Conservation (phyloP, 2,113 vertebrate species). For the Erpornis zantholeuca region DNA sequence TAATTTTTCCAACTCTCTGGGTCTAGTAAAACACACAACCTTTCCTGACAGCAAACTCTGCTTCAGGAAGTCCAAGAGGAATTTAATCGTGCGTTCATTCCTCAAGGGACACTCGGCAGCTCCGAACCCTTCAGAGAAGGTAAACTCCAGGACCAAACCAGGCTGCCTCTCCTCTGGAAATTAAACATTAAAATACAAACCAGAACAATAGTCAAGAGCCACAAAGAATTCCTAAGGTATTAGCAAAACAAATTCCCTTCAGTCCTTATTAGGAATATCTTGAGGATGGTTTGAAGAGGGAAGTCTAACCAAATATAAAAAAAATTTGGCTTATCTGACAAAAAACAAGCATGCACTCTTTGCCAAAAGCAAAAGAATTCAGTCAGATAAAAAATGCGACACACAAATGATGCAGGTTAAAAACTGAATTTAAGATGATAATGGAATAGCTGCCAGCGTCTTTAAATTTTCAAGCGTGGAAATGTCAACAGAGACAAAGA, state of each 20-base stretch:
- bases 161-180: neutral
- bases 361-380: conserved; percentile 48
- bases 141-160: neutral
- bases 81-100: neutral
- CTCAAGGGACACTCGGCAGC: neutral
- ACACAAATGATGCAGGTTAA: conserved; percentile 44
- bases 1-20: neutral
- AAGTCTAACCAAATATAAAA: conserved; percentile 49
- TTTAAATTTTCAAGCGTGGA: conserved; percentile 40
- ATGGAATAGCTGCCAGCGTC: conserved; percentile 32
- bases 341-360: neutral
- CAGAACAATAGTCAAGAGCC: conserved; percentile 42
- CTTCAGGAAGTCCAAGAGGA: neutral
- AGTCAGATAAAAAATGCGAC: conserved; percentile 14
- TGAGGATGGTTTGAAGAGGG: conserved; percentile 18
- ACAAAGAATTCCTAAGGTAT: conserved; percentile 54
- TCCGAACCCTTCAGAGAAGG: conserved; percentile 1
- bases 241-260: conserved; percentile 62
- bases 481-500: conserved; percentile 59
- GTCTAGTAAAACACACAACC: neutral
- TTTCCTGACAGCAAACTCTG: neutral
- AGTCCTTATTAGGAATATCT: conserved; percentile 59
- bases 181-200: conserved; percentile 12
- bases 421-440: conserved; percentile 36
- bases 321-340: conserved; percentile 33